Evolutionary conservation across 2,888 invertebrate species (phyloP).

Genomic region (Sycophila texana): DNA sequence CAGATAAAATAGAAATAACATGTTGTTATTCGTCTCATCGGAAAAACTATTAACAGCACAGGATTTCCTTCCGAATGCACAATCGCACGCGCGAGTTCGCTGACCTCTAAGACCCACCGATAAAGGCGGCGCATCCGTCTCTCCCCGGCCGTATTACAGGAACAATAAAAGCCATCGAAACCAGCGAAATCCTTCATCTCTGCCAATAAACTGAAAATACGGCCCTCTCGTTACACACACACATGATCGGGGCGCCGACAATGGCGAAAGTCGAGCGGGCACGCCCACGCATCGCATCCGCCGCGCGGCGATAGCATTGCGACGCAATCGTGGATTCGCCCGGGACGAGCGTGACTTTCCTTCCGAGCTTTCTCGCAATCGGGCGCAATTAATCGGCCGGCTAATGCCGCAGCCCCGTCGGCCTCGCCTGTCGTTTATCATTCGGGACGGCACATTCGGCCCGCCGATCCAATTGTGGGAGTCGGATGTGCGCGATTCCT

Average conservation of each 20-base stretch:
- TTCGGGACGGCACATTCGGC: background rate
- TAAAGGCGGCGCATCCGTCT: background rate
- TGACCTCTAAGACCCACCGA: slow-evolving; percentile 4
- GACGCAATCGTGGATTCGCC: background rate
- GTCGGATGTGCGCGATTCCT: background rate
- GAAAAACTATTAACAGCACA: slow-evolving; percentile 3
- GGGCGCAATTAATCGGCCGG: slow-evolving; percentile 18
- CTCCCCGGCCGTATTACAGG: no score
- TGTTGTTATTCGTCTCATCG: background rate
- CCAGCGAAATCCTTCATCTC: background rate
- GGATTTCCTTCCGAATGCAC: slow-evolving; percentile 18
- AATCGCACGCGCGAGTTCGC: background rate
- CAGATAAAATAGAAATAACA: no score
- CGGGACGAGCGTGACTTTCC: background rate
- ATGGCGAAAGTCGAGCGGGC: background rate
- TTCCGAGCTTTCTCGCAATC: background rate
- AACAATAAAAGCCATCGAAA: no score
- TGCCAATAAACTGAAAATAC: background rate
- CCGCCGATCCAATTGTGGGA: slow-evolving; percentile 3
- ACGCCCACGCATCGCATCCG: background rate
- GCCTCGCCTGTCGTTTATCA: background rate
- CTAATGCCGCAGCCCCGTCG: background rate
- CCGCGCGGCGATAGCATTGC: background rate
- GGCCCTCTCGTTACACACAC: background rate
- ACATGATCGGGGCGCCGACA: no score